These are phyloP conservation scores for Enteromius mattozi DNA, from an alignment of 2,797 vertebrate genomes.

Conservation along the genomic window DNA sequence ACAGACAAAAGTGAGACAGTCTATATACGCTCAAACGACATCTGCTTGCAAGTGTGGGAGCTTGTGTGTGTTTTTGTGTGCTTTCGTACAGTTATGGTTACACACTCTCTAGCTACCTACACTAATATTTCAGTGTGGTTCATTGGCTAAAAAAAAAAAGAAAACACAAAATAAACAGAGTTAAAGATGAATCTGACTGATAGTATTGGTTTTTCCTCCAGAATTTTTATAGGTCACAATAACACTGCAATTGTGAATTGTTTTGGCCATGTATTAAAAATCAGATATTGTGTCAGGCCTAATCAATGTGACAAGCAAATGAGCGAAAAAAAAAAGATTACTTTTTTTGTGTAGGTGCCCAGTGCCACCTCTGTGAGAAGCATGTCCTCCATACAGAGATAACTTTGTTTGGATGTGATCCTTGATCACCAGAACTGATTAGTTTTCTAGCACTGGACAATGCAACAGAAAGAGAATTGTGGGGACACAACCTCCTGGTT, in stretches of 20 bases:
- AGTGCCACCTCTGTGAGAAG: not conserved
- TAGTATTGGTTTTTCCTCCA: not conserved
- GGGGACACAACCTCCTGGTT: conserved; percentile 6
- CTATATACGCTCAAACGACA: not conserved
- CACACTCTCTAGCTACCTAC: not conserved
- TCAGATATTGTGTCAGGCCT: not conserved
- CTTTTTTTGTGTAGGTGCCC: not conserved
- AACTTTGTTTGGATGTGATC: not conserved
- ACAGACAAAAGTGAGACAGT: not conserved
- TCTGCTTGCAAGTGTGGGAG: not conserved
- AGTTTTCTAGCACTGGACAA: not conserved
- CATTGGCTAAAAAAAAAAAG: not conserved
- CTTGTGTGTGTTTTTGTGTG: not conserved
- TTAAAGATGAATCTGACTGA: not conserved
- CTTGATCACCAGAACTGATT: conserved; percentile 8
- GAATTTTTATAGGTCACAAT: not conserved
- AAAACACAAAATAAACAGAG: not conserved
- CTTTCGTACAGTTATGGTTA: not conserved
- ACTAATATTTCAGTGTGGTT: not conserved
- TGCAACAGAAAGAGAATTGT: not conserved
- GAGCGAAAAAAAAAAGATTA: not conserved
- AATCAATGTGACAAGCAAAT: not conserved
- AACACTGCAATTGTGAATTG: not conserved
- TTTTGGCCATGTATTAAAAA: not conserved
- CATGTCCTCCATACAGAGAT: not conserved